These are phyloP conservation scores for Anoplophora glabripennis DNA, from an alignment of 1,140 invertebrate genomes.

Conservation along the genomic window DNA sequence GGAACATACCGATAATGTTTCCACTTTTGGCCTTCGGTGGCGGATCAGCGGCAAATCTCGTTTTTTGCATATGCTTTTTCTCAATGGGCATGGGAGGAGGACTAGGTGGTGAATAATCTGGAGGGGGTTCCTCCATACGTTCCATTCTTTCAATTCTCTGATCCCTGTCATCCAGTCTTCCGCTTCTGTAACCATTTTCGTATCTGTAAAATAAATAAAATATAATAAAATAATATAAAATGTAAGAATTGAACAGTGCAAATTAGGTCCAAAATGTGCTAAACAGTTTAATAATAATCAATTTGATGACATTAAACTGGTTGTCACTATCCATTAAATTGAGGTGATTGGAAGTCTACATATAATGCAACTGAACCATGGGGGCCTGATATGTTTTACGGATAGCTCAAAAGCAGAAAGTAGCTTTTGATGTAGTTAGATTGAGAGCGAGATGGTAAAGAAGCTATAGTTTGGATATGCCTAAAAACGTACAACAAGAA, in stretches of 20 bases:
- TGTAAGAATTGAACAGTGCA: not conserved
- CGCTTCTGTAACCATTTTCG: constrained; percentile 55
- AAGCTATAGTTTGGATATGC: too few species aligned
- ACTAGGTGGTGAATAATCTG: constrained; percentile 67
- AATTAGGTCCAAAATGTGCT: too few species aligned
- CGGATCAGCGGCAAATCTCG: constrained; percentile 60
- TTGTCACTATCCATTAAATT: too few species aligned
- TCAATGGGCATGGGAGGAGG: constrained; percentile 53
- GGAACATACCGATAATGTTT: constrained; percentile 46
- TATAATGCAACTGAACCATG: too few species aligned
- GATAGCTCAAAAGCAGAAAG: too few species aligned
- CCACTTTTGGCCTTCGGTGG: constrained; percentile 49
- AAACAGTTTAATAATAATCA: too few species aligned
- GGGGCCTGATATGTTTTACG: too few species aligned
- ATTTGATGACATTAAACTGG: too few species aligned
- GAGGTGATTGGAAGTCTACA: too few species aligned
- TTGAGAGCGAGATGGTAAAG: too few species aligned
- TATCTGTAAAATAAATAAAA: constrained; percentile 16
- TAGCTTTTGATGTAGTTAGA: too few species aligned
- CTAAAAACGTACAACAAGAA: too few species aligned
- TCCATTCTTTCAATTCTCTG: constrained; percentile 50
- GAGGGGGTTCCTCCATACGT: constrained; percentile 59
- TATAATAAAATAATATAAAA: not conserved
- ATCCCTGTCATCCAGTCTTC: constrained; percentile 49
- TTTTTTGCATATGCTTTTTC: constrained; percentile 64